phyloP scores from a whole-genome alignment of 1,140 invertebrate genomes.

The Drosophila virilis region DNA sequence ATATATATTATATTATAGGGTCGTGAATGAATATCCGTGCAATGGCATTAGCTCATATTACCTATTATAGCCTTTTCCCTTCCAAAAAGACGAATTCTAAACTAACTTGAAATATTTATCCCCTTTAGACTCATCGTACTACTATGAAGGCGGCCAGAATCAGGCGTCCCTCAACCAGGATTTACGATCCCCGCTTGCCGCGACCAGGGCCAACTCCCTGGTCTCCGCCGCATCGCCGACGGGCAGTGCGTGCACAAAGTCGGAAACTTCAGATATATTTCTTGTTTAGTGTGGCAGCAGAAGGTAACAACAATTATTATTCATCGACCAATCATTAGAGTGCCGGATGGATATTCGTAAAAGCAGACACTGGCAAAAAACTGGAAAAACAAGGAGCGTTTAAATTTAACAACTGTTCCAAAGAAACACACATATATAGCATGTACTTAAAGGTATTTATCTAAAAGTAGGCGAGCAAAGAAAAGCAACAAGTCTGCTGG shows the following conservation, averaged over 20 bases:
- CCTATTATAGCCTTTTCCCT: too few species aligned
- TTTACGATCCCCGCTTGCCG: constrained; percentile 88
- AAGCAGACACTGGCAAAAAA: not conserved
- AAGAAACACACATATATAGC: not conserved
- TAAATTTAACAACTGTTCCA: not conserved
- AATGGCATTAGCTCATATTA: too few species aligned
- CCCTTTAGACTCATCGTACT: constrained; percentile 87
- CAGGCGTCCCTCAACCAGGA: constrained; percentile 82
- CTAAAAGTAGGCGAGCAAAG: not conserved
- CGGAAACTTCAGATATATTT: constrained; percentile 85
- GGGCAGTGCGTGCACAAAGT: constrained; percentile 89
- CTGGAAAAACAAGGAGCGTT: not conserved
- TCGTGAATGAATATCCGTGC: too few species aligned
- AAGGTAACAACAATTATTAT: not conserved
- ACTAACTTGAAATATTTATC: too few species aligned
- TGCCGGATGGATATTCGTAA: not conserved
- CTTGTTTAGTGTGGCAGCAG: constrained; percentile 64
- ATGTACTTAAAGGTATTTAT: not conserved
- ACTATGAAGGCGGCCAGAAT: constrained; percentile 86
- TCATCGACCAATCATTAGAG: not conserved
- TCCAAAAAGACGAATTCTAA: too few species aligned
- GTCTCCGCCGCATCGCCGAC: constrained; percentile 89
- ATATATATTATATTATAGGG: too few species aligned
- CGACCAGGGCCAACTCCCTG: constrained; percentile 89
- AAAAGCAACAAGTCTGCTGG: not conserved